Conservation (phyloP, 2,797 vertebrate species). For the Trachurus trachurus region DNA sequence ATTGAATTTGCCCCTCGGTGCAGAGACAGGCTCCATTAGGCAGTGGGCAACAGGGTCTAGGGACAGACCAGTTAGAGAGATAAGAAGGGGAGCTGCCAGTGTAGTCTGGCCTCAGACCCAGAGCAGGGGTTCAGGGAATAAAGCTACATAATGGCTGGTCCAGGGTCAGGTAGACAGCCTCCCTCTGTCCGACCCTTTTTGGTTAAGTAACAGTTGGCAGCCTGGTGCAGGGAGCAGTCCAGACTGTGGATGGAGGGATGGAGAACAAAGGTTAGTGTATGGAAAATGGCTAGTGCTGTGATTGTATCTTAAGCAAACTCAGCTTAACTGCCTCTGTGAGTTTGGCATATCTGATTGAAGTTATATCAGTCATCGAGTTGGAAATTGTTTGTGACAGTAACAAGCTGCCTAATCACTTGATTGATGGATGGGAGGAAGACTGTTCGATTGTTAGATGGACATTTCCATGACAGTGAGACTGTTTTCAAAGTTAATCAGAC, state of each 20-base stretch:
- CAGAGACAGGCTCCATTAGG: slow-evolving; percentile 82
- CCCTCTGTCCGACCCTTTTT: slow-evolving; percentile 73
- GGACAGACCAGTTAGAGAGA: slow-evolving; percentile 81
- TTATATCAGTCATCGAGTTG: slow-evolving; percentile 65
- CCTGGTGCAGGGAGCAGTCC: slow-evolving; percentile 23
- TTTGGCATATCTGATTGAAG: slow-evolving; percentile 71
- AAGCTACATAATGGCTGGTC: slow-evolving; percentile 84
- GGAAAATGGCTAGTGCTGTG: not conserved
- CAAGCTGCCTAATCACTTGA: slow-evolving; percentile 80
- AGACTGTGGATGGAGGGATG: not conserved
- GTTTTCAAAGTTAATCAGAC: slow-evolving; percentile 69
- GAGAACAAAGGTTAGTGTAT: slow-evolving; percentile 15
- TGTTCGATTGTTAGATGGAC: slow-evolving; percentile 65
- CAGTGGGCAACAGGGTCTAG: slow-evolving; percentile 74
- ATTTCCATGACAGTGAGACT: slow-evolving; percentile 68
- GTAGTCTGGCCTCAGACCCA: slow-evolving; percentile 76
- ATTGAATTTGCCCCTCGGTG: slow-evolving; percentile 76
- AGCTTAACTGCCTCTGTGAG: slow-evolving; percentile 46
- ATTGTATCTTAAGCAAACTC: slow-evolving; percentile 50
- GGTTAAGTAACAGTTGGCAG: slow-evolving; percentile 84
- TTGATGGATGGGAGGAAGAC: slow-evolving; percentile 76
- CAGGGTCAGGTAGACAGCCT: slow-evolving; percentile 82
- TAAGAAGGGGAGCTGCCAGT: slow-evolving; percentile 71
- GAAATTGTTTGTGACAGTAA: slow-evolving; percentile 81
- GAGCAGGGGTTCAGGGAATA: slow-evolving; percentile 85